Evolutionary conservation across 2,888 invertebrate species (phyloP).

Genomic region (Nymphalis c-album): DNA sequence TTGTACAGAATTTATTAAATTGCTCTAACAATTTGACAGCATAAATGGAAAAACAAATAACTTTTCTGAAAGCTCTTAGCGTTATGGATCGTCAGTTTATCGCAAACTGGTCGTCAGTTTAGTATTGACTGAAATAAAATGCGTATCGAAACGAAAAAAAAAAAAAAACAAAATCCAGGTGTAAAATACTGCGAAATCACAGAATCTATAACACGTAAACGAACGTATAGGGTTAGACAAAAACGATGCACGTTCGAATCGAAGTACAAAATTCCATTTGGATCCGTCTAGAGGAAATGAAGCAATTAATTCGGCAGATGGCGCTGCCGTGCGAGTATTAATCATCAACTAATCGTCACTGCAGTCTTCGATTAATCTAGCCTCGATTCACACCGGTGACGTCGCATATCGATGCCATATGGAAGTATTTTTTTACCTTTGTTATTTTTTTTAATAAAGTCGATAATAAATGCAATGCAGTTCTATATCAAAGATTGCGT

Average conservation of each 20-base stretch:
- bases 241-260: slow-evolving; percentile 60
- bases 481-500: no score
- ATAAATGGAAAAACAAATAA: slow-evolving; percentile 35
- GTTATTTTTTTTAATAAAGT: not conserved
- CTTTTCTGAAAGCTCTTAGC: slow-evolving; percentile 32
- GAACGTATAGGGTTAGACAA: slow-evolving; percentile 51
- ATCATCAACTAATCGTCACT: slow-evolving; percentile 81
- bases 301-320: slow-evolving; percentile 81
- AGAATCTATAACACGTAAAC: slow-evolving; percentile 56
- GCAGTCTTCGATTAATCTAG: slow-evolving; percentile 80
- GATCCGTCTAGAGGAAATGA: slow-evolving; percentile 79
- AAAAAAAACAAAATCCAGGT: slow-evolving; percentile 52
- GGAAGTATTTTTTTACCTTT: slow-evolving; percentile 6
- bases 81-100: slow-evolving; percentile 36
- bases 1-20: slow-evolving; percentile 25
- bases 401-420: slow-evolving; percentile 28
- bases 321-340: slow-evolving; percentile 79
- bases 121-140: slow-evolving; percentile 35
- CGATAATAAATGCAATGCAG: no score
- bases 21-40: slow-evolving; percentile 27
- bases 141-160: slow-evolving; percentile 46
- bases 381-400: slow-evolving; percentile 55
- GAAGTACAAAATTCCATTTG: slow-evolving; percentile 70
- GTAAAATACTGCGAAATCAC: slow-evolving; percentile 63
- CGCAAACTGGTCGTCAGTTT: slow-evolving; percentile 28